Base-by-base conservation (phyloP, 92 coral and sea anemone genomes). In the Porites evermanni region DNA sequence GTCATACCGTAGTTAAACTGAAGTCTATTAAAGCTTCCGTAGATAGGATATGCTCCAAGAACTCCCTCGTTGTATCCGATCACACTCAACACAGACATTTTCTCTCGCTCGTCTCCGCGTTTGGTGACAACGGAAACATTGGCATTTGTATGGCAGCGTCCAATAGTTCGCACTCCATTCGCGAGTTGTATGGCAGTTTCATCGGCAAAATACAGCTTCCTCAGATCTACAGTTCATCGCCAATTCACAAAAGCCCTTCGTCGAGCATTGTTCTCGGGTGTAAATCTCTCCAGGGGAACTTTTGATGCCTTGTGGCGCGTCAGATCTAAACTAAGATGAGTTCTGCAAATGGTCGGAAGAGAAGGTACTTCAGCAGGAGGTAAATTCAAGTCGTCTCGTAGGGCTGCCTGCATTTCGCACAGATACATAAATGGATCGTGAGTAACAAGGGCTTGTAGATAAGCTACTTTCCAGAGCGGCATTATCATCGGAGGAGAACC, bases 251-350 rank as follows among this genome's bases (percentile, higher is more conserved):
- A 89, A 18, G 88, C 88, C 38, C 58, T 79, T 84, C 92, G 24
- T 24, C 85, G 84, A 6, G 75, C 81, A 72, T 52, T 84, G 86
- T 89, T 84, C 52, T 78, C 53, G 6, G 73, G 85, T n/a, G 92
- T 84, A 24, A 89, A 84, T 18, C 92, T 87, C 73, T 88, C 91
- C 23, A 70, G 71, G 52, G 91, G 73, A 17, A 88, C 91, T 53
- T 88, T 76, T 4, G 88, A 53, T 1, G 88, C 92, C 80, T 89
- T 89, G 51, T 89, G 85, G 12, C 86, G 50, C 32, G 77, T 84
- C 26, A 84, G 23, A 72, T 84, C 84, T 32, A 89, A 65, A 50
- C 85, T 88, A 4, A 83, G 38, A 20, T 81, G 76, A 19, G 83
- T 77, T 64, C 70, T 21, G 77, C 83, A 82, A 73, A 89, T 83